Evolutionary conservation across 2,797 vertebrate genomes (phyloP).

Genomic region (Harpagifer antarcticus): DNA sequence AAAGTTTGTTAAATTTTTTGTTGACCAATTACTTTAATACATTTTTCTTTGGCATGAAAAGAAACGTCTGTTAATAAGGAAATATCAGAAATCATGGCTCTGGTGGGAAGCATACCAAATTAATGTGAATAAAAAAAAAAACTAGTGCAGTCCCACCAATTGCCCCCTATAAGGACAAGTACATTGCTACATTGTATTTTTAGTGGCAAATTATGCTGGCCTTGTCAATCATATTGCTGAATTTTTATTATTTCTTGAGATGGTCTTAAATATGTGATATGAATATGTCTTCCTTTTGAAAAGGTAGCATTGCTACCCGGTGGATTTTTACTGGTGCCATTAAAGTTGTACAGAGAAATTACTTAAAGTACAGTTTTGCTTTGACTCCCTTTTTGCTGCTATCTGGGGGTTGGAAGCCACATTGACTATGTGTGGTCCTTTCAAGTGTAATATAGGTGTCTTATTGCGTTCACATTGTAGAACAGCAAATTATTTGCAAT

Average conservation of each 20-base stretch:
- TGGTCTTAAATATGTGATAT: slow-evolving; percentile 33
- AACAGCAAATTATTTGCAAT: neutral
- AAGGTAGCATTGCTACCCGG: slow-evolving; percentile 22
- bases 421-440: neutral
- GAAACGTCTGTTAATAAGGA: neutral
- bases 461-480: neutral
- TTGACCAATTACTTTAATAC: slow-evolving; percentile 34
- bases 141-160: neutral
- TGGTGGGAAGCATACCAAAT: slow-evolving; percentile 4
- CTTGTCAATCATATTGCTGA: slow-evolving; percentile 32
- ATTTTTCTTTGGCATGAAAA: slow-evolving; percentile 12
- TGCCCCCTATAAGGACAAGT: slow-evolving; percentile 13
- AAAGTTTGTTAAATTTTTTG: slow-evolving; percentile 16
- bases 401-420: neutral
- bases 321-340: slow-evolving; percentile 48
- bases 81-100: neutral
- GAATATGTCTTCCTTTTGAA: slow-evolving; percentile 40
- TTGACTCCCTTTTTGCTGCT: slow-evolving; percentile 3
- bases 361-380: slow-evolving; percentile 23
- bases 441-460: neutral
- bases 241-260: slow-evolving; percentile 29
- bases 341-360: slow-evolving; percentile 55
- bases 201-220: slow-evolving; percentile 18
- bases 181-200: slow-evolving; percentile 30
- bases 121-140: neutral